phyloP scores from a whole-genome alignment of 1,140 invertebrate genomes.

The Drosophila mojavensis region DNA sequence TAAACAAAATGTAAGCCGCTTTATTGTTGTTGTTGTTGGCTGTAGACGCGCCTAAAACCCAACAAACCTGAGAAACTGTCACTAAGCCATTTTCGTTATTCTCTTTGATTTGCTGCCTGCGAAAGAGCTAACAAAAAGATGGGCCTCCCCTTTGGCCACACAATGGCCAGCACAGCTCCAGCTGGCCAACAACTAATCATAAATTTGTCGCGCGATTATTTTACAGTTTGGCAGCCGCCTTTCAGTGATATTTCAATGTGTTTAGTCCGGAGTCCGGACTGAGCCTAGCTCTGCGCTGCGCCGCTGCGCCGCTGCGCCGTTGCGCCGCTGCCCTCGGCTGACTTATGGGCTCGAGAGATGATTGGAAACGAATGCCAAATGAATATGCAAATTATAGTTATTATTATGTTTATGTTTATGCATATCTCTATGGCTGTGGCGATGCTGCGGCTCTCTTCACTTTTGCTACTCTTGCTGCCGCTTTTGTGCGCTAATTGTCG shows the following conservation, averaged over 20 bases:
- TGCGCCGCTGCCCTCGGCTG: slow-evolving; percentile 42
- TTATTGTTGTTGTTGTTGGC: slow-evolving; percentile 56
- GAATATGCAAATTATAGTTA: slow-evolving; percentile 79
- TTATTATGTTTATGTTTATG: slow-evolving; percentile 77
- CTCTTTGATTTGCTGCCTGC: slow-evolving; percentile 44
- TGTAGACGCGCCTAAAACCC: slow-evolving; percentile 55
- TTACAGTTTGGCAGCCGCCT: slow-evolving; percentile 66
- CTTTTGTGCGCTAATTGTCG: slow-evolving; percentile 60
- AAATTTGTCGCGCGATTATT: slow-evolving; percentile 80
- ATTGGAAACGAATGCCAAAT: slow-evolving; percentile 52
- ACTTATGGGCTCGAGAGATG: slow-evolving; percentile 73
- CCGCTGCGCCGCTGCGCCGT: slow-evolving; percentile 21
- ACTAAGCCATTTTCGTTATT: slow-evolving; percentile 65
- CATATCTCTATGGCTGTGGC: slow-evolving; percentile 47
- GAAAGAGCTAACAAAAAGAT: slow-evolving; percentile 37
- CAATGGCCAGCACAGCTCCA: slow-evolving; percentile 28
- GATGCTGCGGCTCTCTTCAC: slow-evolving; percentile 29
- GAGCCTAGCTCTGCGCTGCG: slow-evolving; percentile 6
- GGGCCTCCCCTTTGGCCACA: slow-evolving; percentile 19
- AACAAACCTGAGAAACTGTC: slow-evolving; percentile 46
- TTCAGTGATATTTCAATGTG: slow-evolving; percentile 62
- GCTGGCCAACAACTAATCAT: slow-evolving; percentile 64
- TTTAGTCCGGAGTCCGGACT: no score
- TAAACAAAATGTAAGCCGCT: slow-evolving; percentile 82
- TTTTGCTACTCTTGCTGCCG: slow-evolving; percentile 13